A percentile compares a stretch with the other conserved stretches of the same genome.
phyloP scores from a whole-genome alignment of 2,113 vertebrate genomes.

The Alexandromys fortis region DNA sequence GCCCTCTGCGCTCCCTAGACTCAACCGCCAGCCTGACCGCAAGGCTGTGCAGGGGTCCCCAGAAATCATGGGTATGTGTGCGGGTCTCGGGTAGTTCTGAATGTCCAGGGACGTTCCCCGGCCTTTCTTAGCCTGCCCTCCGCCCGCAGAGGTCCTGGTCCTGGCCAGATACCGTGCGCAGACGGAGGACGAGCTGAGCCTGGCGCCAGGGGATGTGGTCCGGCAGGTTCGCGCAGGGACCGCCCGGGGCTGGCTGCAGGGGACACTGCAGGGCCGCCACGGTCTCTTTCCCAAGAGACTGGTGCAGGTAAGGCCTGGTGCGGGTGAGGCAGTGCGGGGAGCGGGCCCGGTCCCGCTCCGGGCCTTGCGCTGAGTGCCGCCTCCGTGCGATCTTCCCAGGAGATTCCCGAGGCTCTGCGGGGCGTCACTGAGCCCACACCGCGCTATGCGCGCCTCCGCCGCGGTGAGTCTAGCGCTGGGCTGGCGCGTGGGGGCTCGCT shows the following conservation, averaged over 20 bases:
- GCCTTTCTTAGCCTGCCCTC: background rate
- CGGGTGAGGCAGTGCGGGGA: slow-evolving; percentile 78
- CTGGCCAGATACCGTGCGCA: slow-evolving; percentile 87
- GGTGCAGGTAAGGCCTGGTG: slow-evolving; percentile 88
- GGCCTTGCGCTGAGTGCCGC: background rate
- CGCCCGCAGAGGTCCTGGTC: slow-evolving; percentile 88
- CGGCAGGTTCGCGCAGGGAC: slow-evolving; percentile 85
- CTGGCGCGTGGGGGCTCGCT: fast-evolving
- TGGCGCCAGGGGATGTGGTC: slow-evolving; percentile 87
- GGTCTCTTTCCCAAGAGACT: slow-evolving; percentile 90
- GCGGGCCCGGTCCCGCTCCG: fast-evolving
- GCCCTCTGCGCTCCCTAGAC: background rate
- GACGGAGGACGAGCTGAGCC: slow-evolving; percentile 86
- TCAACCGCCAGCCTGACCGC: background rate
- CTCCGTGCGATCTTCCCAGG: background rate
- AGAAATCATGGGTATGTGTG: slow-evolving; percentile 75
- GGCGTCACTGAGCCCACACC: slow-evolving; percentile 47
- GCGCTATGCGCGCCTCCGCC: slow-evolving; percentile 59
- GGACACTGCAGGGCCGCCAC: slow-evolving; percentile 85
- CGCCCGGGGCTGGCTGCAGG: slow-evolving; percentile 89
- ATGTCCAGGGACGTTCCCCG: background rate
- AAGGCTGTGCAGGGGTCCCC: background rate
- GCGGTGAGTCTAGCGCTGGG: background rate
- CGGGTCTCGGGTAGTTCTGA: background rate
- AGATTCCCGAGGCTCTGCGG: slow-evolving; percentile 73